Base-by-base conservation (phyloP, 2,888 invertebrate genomes). In the Xanthia icteritia region DNA sequence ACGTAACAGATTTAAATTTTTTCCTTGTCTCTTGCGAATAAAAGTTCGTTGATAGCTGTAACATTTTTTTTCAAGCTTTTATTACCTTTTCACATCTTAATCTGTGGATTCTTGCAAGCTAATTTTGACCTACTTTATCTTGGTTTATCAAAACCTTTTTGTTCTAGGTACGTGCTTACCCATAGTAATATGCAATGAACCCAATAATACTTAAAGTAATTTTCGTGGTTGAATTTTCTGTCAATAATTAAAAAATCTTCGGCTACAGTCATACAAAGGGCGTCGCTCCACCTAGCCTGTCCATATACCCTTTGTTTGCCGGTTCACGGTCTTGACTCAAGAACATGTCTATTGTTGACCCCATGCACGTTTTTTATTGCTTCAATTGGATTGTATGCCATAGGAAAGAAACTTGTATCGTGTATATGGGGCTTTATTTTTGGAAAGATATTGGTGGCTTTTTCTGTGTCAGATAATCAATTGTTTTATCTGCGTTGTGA, bases 1-100 rank as follows among this genome's bases (percentile, higher is more conserved):
- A 76, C 39, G 70, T 69, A 72, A 81, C 73, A 76, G 78, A 86
- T 85, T 84, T 65, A 66, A 86, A 67, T 75, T 71, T 64, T 73
- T 69, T 58, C 65, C 60, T 71, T 64, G 68, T 84, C 72, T 68
- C 23, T 27, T 63, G 15, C 0, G 15, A 20, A 54, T 20, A 15
- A 15, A 20, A 51, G n/a, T 66, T 42, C 5, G 42, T 67, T 82
- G 66, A 79, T 64, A 39, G 39, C 13, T 56, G n/a, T 48, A 23
- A 31, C 31, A 31, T 56, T 27, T 54, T 31, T 61, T 13, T 31
- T 15, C 8, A 23, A 51, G 48, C 8, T 31, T 48, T 42, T n/a
- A 42, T 56, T 54, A 23, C 3, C 3, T 9, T 54, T 54, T 54
- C 20, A 51, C 20, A 20, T 6, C 51, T 54, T n/a, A 56, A 56